A percentile compares a stretch with the other conserved stretches of the same genome.
Conservation (phyloP, 1,140 invertebrate species). For the Dinoponera quadriceps region DNA sequence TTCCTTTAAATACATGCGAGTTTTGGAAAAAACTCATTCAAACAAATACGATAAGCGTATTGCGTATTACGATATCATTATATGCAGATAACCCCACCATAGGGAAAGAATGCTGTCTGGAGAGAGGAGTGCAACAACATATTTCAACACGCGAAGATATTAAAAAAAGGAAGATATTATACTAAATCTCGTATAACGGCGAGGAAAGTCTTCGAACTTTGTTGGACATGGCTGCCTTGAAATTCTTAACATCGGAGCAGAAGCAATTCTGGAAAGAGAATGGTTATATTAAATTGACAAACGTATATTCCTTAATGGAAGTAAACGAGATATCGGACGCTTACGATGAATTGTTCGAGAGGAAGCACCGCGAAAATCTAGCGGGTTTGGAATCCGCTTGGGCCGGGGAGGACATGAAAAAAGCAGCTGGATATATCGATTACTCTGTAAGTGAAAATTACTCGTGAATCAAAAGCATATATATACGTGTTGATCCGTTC, state of each 20-base stretch:
- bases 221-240: constrained; percentile 75
- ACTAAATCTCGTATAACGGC: not conserved
- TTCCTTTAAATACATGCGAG: not conserved
- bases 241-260: constrained; percentile 83
- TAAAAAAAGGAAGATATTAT: not conserved
- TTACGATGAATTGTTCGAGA: constrained; percentile 84
- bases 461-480: constrained; percentile 1
- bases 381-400: constrained; percentile 85
- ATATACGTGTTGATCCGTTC: too few species aligned
- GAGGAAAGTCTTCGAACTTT: not conserved
- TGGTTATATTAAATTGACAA: constrained; percentile 85
- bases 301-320: constrained; percentile 83
- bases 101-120: not conserved
- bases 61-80: not conserved
- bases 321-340: constrained; percentile 83
- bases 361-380: constrained; percentile 78
- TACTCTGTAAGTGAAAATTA: constrained; percentile 78
- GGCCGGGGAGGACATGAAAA: constrained; percentile 84
- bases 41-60: not conserved
- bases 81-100: constrained; percentile 19
- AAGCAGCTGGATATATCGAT: constrained; percentile 76
- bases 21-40: not conserved
- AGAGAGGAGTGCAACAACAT: constrained; percentile 23
- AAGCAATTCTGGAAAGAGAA: constrained; percentile 85
- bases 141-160: constrained; percentile 17